These are phyloP conservation scores for Epizoanthus fatuus DNA, from an alignment of 92 coral and sea anemone genomes.

Conservation along the genomic window DNA sequence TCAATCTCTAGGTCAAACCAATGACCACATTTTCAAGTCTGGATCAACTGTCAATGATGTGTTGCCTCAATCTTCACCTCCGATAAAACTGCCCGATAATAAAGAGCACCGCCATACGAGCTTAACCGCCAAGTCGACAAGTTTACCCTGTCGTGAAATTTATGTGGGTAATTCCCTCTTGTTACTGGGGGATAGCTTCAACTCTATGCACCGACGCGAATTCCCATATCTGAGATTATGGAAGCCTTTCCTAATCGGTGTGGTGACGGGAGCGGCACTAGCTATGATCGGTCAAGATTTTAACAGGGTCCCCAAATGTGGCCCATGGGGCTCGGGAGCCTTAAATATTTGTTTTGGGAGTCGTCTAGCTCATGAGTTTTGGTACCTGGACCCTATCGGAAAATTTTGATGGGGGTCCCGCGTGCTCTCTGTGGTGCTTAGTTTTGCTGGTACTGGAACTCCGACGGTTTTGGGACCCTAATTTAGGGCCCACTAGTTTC, in stretches of 20 bases:
- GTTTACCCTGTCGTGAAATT: not conserved
- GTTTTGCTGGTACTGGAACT: too few relatives aligned
- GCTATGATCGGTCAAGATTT: constrained; percentile 14
- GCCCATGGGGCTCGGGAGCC: not conserved
- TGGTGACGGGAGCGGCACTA: constrained; percentile 26
- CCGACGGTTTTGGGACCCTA: too few relatives aligned
- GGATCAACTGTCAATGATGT: too few relatives aligned
- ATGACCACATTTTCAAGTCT: too few relatives aligned
- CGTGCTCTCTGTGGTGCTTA: too few relatives aligned
- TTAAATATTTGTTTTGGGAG: not conserved
- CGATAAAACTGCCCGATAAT: too few relatives aligned
- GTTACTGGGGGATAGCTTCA: not conserved
- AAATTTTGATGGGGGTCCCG: too few relatives aligned
- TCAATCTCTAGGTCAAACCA: too few relatives aligned
- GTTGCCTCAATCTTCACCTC: too few relatives aligned
- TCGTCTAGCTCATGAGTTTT: not conserved
- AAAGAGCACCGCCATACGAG: too few relatives aligned
- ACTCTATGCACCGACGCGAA: not conserved
- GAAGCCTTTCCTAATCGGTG: constrained; percentile 30
- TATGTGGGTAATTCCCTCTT: constrained; percentile 2
- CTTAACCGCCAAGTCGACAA: not conserved
- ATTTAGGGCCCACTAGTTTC: too few relatives aligned
- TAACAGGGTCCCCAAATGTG: not conserved
- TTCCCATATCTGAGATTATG: not conserved
- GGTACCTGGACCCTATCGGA: not conserved